Percentiles rank a stretch among this genome's conserved stretches.
phyloP scores from a whole-genome alignment of 2,888 invertebrate species.

The Pseudanteris insignis region DNA sequence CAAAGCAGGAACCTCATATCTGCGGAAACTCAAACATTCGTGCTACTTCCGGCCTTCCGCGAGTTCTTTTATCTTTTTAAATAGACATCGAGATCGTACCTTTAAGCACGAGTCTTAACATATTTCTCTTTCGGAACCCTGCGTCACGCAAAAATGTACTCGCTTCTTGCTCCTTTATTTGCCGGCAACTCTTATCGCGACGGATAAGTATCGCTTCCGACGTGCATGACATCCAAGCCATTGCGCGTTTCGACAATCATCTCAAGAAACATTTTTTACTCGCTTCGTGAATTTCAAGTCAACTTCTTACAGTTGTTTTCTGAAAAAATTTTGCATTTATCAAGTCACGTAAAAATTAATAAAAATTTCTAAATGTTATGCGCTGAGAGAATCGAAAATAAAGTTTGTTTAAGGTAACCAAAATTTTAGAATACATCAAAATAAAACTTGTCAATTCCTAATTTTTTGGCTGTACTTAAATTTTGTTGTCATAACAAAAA shows the following conservation, averaged over 20 bases:
- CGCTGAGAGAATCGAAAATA: no score
- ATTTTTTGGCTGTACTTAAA: no score
- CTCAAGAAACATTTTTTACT: not conserved
- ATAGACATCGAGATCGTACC: slow-evolving; percentile 3
- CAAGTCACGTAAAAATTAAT: no score
- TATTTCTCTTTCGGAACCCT: slow-evolving; percentile 5
- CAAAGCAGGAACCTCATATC: slow-evolving; percentile 8
- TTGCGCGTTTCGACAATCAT: slow-evolving; percentile 3
- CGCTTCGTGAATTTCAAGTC: slow-evolving; percentile 12
- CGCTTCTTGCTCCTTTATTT: slow-evolving; percentile 8
- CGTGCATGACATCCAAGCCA: not conserved
- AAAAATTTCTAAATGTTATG: no score
- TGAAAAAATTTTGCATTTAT: slow-evolving; percentile 19
- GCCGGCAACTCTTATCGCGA: slow-evolving; percentile 5
- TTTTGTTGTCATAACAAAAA: no score
- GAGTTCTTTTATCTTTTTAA: slow-evolving; percentile 15
- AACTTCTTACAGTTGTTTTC: slow-evolving; percentile 29
- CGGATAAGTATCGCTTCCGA: slow-evolving; percentile 15
- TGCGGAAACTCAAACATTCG: slow-evolving; percentile 13
- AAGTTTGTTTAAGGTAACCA: no score
- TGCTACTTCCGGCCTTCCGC: slow-evolving; percentile 5
- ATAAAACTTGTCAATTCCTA: no score
- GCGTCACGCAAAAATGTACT: slow-evolving; percentile 4
- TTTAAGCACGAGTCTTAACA: slow-evolving; percentile 17
- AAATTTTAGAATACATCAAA: no score